Evolutionary conservation across 2,113 vertebrate genomes (phyloP).

Genomic region (Sphaerodactylus townsendi): DNA sequence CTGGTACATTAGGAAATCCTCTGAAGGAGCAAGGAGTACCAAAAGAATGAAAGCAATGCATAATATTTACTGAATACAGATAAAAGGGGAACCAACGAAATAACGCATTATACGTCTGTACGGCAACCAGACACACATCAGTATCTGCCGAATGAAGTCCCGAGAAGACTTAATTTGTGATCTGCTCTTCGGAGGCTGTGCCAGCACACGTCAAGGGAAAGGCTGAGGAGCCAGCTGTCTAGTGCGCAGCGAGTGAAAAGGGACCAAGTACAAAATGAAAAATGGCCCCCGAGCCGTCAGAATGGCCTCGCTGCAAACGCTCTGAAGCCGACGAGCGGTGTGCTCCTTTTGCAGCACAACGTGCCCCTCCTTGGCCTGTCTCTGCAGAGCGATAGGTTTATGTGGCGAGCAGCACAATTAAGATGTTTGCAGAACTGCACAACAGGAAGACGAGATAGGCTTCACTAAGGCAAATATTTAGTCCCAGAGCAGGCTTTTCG

Average conservation of each 20-base stretch:
- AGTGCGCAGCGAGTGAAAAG: not conserved
- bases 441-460: not conserved
- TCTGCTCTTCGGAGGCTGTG: not conserved
- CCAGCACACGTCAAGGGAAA: not conserved
- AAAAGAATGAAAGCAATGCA: not conserved
- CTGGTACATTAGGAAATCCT: not conserved
- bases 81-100: not conserved
- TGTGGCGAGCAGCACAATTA: not conserved
- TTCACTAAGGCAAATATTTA: not conserved
- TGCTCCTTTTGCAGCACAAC: not conserved
- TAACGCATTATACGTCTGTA: not conserved
- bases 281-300: not conserved
- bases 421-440: not conserved
- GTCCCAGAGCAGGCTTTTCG: not conserved
- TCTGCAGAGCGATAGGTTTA: not conserved
- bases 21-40: not conserved
- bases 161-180: not conserved
- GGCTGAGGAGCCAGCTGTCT: not conserved
- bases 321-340: too few species aligned
- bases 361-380: not conserved
- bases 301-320: not conserved
- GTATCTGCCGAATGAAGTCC: not conserved
- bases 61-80: not conserved
- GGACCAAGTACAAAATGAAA: not conserved
- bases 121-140: not conserved